Evolutionary conservation across 2,113 vertebrate species (phyloP), one percentile per base, ranked within the genome.

Genomic region (Emydura subglobosa): DNA sequence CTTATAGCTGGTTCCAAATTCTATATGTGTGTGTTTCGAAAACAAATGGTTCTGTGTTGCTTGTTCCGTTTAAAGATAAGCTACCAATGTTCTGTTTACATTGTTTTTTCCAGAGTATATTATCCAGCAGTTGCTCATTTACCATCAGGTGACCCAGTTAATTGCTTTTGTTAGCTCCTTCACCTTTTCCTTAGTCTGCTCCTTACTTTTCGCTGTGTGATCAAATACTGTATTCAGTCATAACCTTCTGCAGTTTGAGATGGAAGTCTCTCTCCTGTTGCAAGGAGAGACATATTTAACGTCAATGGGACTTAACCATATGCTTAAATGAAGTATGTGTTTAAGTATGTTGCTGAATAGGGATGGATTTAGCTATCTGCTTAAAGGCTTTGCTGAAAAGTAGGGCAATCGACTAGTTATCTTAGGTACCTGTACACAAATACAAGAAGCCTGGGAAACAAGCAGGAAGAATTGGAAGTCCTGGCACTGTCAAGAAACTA

Each of bases 51-150:
- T 44, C 22, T 27, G 9, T 42, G 39, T 25, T 76, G 39, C 5
- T 76, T 68, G 65, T 68, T 68, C n/a, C 42, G 24, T 76, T 44
- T 76, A 76, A 76, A 44, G 39, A 12, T 39, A 39, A 44, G 24
- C 72, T 44, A 44, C 72, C 72, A 42, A 22, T 44, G 72, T 29
- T 84, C 39, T 34, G 27, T 50, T 90, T 85, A 27, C 16, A 47
- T 86, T 94, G 49, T 55, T 82, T 76, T 82, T 93, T 83, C 61
- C 61, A 82, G 80, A 25, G 42, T 49, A 57, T 3, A 17, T 89
- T 94, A 93, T 85, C 65, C 68, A 88, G 25, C 14, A 74, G 4
- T 65, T 54, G 22, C 24, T 79, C 79, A 24, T 47, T 51, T 90
- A 39, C 44, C 1, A 47, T 29, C 0, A 0, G 27, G 24, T 76